Evolutionary conservation across 1,140 invertebrate genomes (phyloP), one percentile per base, ranked within the genome.

Genomic region (Papilio machaon): DNA sequence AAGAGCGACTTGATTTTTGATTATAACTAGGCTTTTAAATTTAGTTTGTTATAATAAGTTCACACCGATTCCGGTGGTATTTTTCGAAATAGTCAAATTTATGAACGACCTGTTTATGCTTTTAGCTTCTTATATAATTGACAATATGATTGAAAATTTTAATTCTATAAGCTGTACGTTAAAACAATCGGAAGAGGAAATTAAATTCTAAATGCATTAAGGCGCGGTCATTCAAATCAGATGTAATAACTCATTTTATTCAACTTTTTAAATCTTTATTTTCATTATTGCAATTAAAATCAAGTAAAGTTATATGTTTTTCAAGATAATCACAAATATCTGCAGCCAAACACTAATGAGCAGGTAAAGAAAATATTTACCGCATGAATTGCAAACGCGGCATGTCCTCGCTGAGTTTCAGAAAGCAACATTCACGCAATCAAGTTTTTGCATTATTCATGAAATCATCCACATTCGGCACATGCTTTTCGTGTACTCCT

Each of bases 381-480:
- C 73, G 46, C 46, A 49, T 75, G 73, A 52, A 75, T 75, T 52
- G 73, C 73, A 75, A 75, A 75, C 73, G 19, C 47, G 73, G 73
- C 73, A 52, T 75, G n/a, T 75, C 46, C 73, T 52, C 73, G 46
- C 47, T 13, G 73, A 75, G 46, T 75, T 75, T 49, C 73, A 75
- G 73, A 58, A 78, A 60, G 30, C 75, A 78, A 78, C 49, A 78
- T 78, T 58, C 75, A 78, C 30, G 75, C 75, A 78, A 78, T 78
- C 75, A 60, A 23, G 38, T 58, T 78, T 78, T 78, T 78, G 75
- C 75, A 78, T 78, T 78, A 78, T 78, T 78, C 75, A 78, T 78
- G 75, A 78, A 78, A 78, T 78, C 75, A 78, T 78, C 23, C 54
- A 78, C 75, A 78, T 58, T 60, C 75, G 75, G 54, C 75, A 78